Evolutionary conservation across 2,888 invertebrate genomes (phyloP), one percentile per base, ranked within the genome.

Genomic region (Lucinisca nassula): DNA sequence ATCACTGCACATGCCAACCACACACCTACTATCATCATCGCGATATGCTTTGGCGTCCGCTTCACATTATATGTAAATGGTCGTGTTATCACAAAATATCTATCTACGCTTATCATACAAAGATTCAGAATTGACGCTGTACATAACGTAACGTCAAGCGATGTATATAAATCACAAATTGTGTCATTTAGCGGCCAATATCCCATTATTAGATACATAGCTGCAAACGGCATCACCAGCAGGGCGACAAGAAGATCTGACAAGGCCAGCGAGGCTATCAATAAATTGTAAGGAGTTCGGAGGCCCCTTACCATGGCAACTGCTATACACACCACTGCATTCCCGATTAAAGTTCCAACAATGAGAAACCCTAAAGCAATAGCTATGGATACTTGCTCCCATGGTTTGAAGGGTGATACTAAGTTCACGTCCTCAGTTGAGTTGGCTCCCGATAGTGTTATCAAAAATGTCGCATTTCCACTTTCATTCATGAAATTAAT

Each of bases 31-130:
- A 99, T 98, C 97, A 97, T 97, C 24, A 96, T 74, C 14, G 98
- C 97, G 98, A 99, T 99, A 80, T 99, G 97, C 90, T 97, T 97
- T 0, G 99, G 99, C 27, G 99, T 99, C 90, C 99, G 97, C 96
- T 99, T 98, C 61, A 99, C 98, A 10, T 99, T 98, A 96, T 99
- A 99, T 95, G 99, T 98, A 93, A 99, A 97, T 35, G 99, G 99
- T 95, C 98, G 98, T 98, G 93, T 96, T 61, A 97, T 97, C n/a
- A 96, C 96, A 82, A 96, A 94, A 90, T 96, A 97, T 24, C 97
- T 94, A 91, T 97, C 97, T 21, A 97, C 96, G 73, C 97, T 96
- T 82, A 97, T 97, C 95, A 96, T 96, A 90, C 97, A 97, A 78
- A 97, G 95, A 92, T 97, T 97, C 21, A 97, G 95, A 72, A 97